Conservation (phyloP, 53 echinoderm and acorn worm species). For the Antedon mediterranea region DNA sequence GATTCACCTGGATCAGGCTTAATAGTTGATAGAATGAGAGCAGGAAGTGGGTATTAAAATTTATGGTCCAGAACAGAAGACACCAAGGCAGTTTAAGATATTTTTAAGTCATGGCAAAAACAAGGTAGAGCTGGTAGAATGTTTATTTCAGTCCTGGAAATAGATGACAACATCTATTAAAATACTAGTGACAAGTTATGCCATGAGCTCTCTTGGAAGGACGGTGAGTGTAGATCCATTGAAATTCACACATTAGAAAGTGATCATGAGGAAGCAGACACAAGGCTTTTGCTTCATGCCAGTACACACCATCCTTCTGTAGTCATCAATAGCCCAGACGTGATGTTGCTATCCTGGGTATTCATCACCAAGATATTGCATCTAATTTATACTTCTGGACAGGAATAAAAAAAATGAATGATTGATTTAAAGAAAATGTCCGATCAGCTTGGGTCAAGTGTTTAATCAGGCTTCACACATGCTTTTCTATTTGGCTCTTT, state of each 20-base stretch:
- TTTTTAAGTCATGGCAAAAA: constrained; percentile 20
- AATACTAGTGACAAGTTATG: too few species aligned
- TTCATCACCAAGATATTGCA: not conserved
- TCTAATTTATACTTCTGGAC: constrained; percentile 4
- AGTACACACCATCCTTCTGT: not conserved
- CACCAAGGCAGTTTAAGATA: constrained; percentile 22
- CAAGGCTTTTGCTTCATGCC: constrained; percentile 20
- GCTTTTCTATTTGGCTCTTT: too few species aligned
- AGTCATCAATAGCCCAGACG: constrained; percentile 31
- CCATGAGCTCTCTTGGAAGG: too few species aligned
- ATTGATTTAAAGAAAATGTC: constrained; percentile 4
- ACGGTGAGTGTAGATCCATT: too few species aligned
- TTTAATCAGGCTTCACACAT: constrained; percentile 15
- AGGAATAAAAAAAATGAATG: constrained; percentile 5
- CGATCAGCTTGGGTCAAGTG: not conserved
- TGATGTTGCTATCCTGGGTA: constrained; percentile 6
- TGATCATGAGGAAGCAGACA: constrained; percentile 29
- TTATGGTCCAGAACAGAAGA: too few species aligned
- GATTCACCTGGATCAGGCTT: too few species aligned
- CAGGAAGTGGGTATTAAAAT: not conserved
- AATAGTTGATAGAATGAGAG: not conserved
- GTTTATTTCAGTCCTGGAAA: constrained; percentile 15
- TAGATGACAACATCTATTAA: too few species aligned
- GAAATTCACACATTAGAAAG: constrained; percentile 2
- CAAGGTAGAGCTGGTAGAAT: constrained; percentile 19